Percentiles rank a stretch among this genome's conserved stretches.
Evolutionary conservation across 37 sponge, comb jelly and placozoan genomes (phyloP).

Genomic region (Agelas oroides): DNA sequence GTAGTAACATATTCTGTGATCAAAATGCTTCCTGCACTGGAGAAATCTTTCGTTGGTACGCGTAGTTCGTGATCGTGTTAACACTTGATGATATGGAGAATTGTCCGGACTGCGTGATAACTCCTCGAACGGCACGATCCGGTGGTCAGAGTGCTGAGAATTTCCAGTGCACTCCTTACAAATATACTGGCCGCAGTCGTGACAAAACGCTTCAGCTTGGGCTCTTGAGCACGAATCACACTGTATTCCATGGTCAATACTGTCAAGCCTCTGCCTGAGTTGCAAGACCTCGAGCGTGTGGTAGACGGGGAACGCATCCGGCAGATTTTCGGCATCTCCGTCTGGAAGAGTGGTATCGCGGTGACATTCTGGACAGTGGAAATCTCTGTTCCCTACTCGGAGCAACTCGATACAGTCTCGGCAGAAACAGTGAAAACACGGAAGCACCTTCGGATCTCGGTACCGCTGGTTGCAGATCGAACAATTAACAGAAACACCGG

Average conservation of each 20-base stretch:
- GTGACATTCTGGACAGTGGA: conserved; percentile 9
- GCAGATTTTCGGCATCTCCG: neutral
- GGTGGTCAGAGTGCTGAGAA: no score
- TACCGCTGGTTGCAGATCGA: neutral
- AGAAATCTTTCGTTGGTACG: no score
- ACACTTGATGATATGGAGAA: no score
- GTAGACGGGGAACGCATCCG: conserved; percentile 21
- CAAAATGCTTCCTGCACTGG: no score
- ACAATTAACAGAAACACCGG: neutral
- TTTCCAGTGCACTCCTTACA: no score
- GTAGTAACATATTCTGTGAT: neutral
- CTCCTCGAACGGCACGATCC: no score
- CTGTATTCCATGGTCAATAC: no score
- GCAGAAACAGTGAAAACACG: conserved; percentile 24
- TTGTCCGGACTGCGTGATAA: no score
- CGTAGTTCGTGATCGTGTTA: no score
- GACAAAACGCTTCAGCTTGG: no score
- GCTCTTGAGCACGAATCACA: no score
- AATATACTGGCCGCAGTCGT: no score
- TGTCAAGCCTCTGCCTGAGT: neutral
- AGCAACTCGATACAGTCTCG: neutral
- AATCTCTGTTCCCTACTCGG: neutral
- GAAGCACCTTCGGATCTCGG: conserved; percentile 13
- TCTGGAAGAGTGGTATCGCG: neutral
- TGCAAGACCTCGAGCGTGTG: neutral